Conservation (phyloP, 2,888 invertebrate species). For the Hoplodrina ambigua region DNA sequence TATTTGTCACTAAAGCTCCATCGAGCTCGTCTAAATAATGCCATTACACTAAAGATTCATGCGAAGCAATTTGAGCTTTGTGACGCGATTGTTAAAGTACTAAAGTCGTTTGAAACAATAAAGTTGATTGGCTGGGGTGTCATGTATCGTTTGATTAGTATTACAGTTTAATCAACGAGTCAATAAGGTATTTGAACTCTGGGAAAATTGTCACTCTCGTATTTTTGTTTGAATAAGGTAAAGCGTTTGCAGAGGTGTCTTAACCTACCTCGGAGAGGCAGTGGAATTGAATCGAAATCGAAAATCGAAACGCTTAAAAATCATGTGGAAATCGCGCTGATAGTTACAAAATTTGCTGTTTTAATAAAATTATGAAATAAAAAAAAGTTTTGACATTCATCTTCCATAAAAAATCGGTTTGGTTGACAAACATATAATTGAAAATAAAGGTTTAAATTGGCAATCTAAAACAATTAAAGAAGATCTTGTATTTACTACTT, state of each 20-base stretch:
- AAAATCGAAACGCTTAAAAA: not conserved
- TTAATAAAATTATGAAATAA: too few species aligned
- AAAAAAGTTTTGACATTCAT: too few species aligned
- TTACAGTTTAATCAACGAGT: slow-evolving; percentile 53
- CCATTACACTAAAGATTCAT: slow-evolving; percentile 29
- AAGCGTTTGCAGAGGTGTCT: slow-evolving; percentile 10
- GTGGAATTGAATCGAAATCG: too few species aligned
- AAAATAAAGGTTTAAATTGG: too few species aligned
- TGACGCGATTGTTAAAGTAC: not conserved
- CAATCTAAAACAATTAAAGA: too few species aligned
- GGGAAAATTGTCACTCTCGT: slow-evolving; percentile 26
- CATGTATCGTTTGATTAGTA: slow-evolving; percentile 57
- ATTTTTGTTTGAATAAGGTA: slow-evolving; percentile 28
- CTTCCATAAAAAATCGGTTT: too few species aligned
- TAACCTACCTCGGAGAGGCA: not conserved
- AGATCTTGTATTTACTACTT: too few species aligned
- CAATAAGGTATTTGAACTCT: slow-evolving; percentile 54
- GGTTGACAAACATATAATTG: too few species aligned
- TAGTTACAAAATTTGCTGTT: not conserved
- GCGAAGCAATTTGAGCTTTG: slow-evolving; percentile 33
- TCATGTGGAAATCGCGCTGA: not conserved
- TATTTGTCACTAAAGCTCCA: slow-evolving; percentile 37
- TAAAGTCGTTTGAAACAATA: slow-evolving; percentile 11
- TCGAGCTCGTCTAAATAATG: slow-evolving; percentile 42
- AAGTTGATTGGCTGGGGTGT: slow-evolving; percentile 50